phyloP scores from a whole-genome alignment of 2,888 invertebrate species.

The Trichacis sp. region DNA sequence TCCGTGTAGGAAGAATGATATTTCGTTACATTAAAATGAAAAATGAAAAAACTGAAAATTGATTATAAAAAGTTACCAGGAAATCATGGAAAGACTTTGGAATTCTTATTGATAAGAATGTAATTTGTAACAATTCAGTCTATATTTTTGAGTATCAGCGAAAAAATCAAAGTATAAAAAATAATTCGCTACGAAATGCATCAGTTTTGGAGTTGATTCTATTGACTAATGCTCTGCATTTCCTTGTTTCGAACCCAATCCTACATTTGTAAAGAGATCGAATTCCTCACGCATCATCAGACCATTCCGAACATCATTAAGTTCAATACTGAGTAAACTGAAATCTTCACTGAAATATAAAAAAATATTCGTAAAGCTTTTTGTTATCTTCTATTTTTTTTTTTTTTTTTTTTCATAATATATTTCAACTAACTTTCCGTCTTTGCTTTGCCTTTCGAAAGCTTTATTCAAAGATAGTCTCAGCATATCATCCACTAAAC shows the following conservation, averaged over 20 bases:
- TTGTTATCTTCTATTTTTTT: too few relatives aligned
- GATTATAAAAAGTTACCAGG: too few relatives aligned
- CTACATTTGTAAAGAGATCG: conserved; percentile 62
- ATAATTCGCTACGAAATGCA: conserved; percentile 5
- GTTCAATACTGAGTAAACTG: conserved; percentile 37
- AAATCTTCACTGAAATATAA: conserved; percentile 48
- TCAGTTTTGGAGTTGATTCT: not conserved
- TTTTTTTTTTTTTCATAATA: conserved; percentile 7
- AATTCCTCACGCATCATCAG: conserved; percentile 60
- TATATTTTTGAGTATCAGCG: not conserved
- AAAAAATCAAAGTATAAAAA: conserved; percentile 7
- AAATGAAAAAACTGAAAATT: too few relatives aligned
- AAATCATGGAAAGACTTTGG: too few relatives aligned
- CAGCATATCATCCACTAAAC: conserved; percentile 58
- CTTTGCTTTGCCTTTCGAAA: conserved; percentile 51
- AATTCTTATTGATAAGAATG: too few relatives aligned
- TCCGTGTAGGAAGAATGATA: too few relatives aligned
- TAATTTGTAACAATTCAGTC: not conserved
- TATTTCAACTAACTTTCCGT: conserved; percentile 47
- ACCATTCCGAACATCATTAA: conserved; percentile 58
- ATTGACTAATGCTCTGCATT: not conserved
- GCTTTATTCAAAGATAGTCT: conserved; percentile 58
- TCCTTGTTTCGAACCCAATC: conserved; percentile 49
- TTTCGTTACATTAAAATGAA: too few relatives aligned
- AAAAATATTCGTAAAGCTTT: too few relatives aligned